A percentile compares a stretch with the other conserved stretches of the same genome.
Evolutionary conservation across 2,113 vertebrate genomes (phyloP).

Genomic region (Callaeas wilsoni): DNA sequence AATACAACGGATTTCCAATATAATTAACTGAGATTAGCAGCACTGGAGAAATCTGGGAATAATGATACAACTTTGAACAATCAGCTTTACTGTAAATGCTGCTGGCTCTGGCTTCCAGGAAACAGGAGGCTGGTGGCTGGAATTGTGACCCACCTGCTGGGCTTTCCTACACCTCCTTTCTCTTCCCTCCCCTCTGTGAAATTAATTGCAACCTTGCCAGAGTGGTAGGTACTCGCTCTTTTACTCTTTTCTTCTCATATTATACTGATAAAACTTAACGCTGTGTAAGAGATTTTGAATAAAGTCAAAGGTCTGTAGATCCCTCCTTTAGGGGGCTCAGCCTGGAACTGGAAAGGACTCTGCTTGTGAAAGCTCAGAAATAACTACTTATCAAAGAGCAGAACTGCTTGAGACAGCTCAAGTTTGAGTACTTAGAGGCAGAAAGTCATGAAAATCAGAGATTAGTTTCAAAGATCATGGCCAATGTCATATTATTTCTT

Average conservation of each 20-base stretch:
- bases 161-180: background rate
- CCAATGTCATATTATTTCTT: background rate
- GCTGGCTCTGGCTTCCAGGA: slow-evolving; percentile 51
- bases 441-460: background rate
- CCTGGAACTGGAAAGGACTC: background rate
- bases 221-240: background rate
- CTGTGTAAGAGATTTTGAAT: background rate
- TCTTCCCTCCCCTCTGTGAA: background rate
- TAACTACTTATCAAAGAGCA: background rate
- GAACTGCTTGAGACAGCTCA: background rate
- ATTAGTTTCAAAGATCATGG: background rate
- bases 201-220: slow-evolving; percentile 8
- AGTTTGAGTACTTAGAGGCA: background rate
- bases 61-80: slow-evolving; percentile 51
- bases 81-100: slow-evolving; percentile 66
- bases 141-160: background rate
- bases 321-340: background rate
- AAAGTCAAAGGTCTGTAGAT: background rate
- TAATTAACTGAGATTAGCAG: slow-evolving; percentile 69
- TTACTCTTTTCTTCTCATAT: background rate
- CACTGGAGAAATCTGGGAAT: slow-evolving; percentile 62
- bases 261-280: background rate
- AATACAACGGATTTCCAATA: slow-evolving; percentile 67
- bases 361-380: background rate
- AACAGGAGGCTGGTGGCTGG: slow-evolving; percentile 1